These are phyloP conservation scores for Etheostoma cragini DNA, from an alignment of 2,113 vertebrate species.

Conservation along the genomic window DNA sequence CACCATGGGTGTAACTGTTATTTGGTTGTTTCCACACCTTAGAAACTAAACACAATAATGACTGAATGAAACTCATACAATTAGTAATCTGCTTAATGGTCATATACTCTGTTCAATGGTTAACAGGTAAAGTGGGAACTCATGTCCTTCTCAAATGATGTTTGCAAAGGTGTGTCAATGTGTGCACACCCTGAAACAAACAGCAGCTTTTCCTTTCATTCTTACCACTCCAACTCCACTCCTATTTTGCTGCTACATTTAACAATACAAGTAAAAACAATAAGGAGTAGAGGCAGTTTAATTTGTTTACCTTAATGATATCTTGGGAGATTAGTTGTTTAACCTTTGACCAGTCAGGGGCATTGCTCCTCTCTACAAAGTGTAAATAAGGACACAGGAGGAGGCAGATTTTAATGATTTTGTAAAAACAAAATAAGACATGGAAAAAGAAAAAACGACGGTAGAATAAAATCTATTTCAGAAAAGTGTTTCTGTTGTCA, in stretches of 20 bases:
- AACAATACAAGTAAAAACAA: background rate
- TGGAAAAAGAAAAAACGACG: background rate
- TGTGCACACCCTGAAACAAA: background rate
- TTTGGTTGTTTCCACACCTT: background rate
- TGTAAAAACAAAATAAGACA: background rate
- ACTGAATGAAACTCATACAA: background rate
- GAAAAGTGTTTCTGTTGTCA: background rate
- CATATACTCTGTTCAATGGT: constrained; percentile 12
- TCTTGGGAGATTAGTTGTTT: background rate
- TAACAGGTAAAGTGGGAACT: background rate
- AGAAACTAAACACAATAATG: background rate
- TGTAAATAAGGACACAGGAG: background rate
- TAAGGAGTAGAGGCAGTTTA: background rate
- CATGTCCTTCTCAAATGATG: background rate
- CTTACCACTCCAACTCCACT: background rate
- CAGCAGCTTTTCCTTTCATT: background rate
- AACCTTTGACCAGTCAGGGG: background rate
- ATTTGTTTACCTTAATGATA: background rate
- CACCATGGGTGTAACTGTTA: background rate
- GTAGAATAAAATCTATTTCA: background rate
- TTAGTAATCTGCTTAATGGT: background rate
- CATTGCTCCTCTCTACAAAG: background rate
- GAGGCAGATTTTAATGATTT: background rate
- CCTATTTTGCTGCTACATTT: background rate
- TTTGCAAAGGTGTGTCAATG: constrained; percentile 43